Evolutionary conservation across 2,888 invertebrate species (phyloP).

Genomic region (Galeruca laticollis): DNA sequence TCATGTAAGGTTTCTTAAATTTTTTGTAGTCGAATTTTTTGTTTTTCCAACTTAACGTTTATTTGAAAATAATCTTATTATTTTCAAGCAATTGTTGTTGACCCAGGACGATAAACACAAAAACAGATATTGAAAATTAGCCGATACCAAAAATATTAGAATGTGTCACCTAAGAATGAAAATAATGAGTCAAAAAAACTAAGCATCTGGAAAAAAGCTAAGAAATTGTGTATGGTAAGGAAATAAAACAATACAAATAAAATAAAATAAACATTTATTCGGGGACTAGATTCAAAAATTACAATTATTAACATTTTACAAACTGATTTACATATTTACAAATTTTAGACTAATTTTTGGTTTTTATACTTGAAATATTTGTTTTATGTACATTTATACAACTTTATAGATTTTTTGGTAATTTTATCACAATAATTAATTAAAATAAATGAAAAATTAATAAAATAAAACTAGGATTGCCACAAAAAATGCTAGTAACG

Average conservation of each 20-base stretch:
- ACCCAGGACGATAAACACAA: too few species aligned
- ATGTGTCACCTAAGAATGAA: too few species aligned
- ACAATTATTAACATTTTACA: slow-evolving; percentile 40
- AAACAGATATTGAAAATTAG: too few species aligned
- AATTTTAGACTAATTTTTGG: slow-evolving; percentile 38
- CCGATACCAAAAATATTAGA: too few species aligned
- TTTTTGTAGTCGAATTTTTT: too few species aligned
- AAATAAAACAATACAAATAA: slow-evolving; percentile 17
- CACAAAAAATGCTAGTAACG: neutral
- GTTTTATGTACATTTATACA: slow-evolving; percentile 47
- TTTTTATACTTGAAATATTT: slow-evolving; percentile 23
- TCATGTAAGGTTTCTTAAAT: too few species aligned
- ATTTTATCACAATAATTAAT: slow-evolving; percentile 47
- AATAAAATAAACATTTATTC: slow-evolving; percentile 32
- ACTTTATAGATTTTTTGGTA: slow-evolving; percentile 36
- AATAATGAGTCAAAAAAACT: neutral
- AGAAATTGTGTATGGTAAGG: neutral
- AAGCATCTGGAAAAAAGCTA: too few species aligned
- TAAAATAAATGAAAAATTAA: slow-evolving; percentile 8
- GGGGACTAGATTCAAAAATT: slow-evolving; percentile 47
- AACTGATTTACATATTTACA: slow-evolving; percentile 42
- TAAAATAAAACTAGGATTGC: slow-evolving; percentile 18
- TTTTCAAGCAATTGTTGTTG: too few species aligned
- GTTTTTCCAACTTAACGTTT: too few species aligned
- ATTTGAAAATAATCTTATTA: too few species aligned